Conservation (phyloP, 2,113 vertebrate genomes). For the Zingel zingel region DNA sequence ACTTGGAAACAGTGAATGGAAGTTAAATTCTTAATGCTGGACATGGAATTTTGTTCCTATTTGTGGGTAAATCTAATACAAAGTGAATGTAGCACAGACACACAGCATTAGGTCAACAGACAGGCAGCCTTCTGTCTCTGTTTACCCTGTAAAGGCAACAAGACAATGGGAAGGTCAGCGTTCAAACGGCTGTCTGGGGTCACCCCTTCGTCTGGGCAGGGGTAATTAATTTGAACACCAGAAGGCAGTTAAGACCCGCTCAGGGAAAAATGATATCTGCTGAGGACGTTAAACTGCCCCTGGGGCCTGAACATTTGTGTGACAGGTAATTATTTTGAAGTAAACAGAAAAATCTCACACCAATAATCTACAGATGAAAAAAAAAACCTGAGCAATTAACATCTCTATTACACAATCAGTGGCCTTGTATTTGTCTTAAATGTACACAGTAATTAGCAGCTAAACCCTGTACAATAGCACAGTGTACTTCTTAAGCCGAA, state of each 20-base stretch:
- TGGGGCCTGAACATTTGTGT: conserved; percentile 42
- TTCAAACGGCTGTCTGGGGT: conserved; percentile 71
- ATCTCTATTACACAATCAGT: conserved; percentile 26
- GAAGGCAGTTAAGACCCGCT: conserved; percentile 57
- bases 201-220: conserved; percentile 48
- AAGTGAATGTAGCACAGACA: conserved; percentile 2
- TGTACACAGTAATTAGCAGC: conserved; percentile 33
- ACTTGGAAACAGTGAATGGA: not conserved
- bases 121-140: conserved; percentile 61
- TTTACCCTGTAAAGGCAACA: conserved; percentile 59
- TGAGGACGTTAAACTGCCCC: conserved; percentile 58
- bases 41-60: not conserved
- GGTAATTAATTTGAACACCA: conserved; percentile 63
- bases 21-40: not conserved
- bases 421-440: conserved; percentile 22
- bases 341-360: conserved; percentile 49
- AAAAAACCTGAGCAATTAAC: conserved; percentile 32
- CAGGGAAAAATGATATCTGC: conserved; percentile 59
- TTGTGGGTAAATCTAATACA: not conserved
- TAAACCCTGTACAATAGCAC: conserved; percentile 20
- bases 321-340: conserved; percentile 62
- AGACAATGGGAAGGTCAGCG: conserved; percentile 70
- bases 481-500: conserved; percentile 28
- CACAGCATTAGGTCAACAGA: conserved; percentile 40
- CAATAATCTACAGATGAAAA: conserved; percentile 17